These are phyloP conservation scores for Vollenhovia emeryi DNA, from an alignment of 1,140 invertebrate genomes.

Conservation along the genomic window DNA sequence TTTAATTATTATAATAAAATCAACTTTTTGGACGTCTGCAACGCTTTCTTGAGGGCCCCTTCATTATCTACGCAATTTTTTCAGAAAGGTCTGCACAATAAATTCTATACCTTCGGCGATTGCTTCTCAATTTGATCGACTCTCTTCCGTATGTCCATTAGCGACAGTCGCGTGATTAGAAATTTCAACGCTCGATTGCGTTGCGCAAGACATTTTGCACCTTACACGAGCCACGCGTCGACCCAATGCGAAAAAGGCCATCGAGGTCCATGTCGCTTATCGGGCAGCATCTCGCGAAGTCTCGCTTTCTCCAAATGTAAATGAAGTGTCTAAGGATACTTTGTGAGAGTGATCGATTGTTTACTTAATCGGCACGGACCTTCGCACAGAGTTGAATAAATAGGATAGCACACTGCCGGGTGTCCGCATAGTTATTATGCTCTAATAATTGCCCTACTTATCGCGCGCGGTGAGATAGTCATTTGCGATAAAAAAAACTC, in stretches of 20 bases:
- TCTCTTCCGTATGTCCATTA: conserved; percentile 31
- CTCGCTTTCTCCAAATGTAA: conserved; percentile 70
- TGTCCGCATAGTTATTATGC: conserved; percentile 22
- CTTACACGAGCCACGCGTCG: background rate
- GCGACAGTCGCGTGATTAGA: conserved; percentile 34
- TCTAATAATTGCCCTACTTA: conserved; percentile 41
- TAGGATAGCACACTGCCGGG: background rate
- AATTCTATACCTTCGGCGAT: background rate
- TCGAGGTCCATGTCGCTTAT: conserved; percentile 13
- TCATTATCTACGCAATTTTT: background rate
- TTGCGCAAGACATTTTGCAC: conserved; percentile 64
- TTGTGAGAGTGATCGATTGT: conserved; percentile 37
- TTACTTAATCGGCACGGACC: conserved; percentile 11
- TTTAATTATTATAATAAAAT: conserved; percentile 30
- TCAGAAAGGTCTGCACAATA: background rate
- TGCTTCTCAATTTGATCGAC: background rate
- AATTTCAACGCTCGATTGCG: conserved; percentile 35
- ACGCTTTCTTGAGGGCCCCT: background rate
- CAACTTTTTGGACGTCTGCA: background rate
- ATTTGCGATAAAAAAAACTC: background rate
- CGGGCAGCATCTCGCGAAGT: conserved; percentile 2
- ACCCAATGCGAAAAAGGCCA: conserved; percentile 34
- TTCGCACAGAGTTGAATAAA: background rate
- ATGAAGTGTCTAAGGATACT: conserved; percentile 38
- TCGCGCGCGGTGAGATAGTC: conserved; percentile 3